Conservation (phyloP, 2,113 vertebrate genomes). For the Arothron firmamentum region DNA sequence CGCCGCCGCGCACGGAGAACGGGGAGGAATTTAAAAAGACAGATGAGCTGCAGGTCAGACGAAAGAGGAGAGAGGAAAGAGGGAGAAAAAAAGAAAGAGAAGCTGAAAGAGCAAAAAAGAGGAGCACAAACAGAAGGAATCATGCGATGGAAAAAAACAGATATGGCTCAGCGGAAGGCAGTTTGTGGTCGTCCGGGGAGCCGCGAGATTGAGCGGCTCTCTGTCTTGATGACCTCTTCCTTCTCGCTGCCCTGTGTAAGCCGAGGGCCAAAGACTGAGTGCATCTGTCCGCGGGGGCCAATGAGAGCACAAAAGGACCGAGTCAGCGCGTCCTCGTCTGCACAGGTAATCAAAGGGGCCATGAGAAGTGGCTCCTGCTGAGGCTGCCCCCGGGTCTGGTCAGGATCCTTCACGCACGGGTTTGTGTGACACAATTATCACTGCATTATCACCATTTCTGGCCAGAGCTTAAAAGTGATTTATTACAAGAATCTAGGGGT, state of each 20-base stretch:
- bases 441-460: no score
- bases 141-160: slow-evolving; percentile 18
- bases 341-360: slow-evolving; percentile 57
- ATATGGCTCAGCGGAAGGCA: slow-evolving; percentile 40
- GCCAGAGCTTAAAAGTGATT: no score
- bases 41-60: slow-evolving; percentile 28
- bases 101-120: slow-evolving; percentile 26
- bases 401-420: no score
- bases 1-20: slow-evolving; percentile 3
- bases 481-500: no score
- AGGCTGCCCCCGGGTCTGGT: slow-evolving; percentile 7
- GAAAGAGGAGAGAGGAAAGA: background rate
- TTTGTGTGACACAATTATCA: no score
- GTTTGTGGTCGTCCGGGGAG: slow-evolving; percentile 47
- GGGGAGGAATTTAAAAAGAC: slow-evolving; percentile 7
- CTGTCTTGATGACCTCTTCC: slow-evolving; percentile 53
- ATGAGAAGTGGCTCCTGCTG: slow-evolving; percentile 18
- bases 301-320: slow-evolving; percentile 53
- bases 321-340: slow-evolving; percentile 60
- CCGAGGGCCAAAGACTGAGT: slow-evolving; percentile 50
- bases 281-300: slow-evolving; percentile 54
- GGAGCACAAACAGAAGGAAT: slow-evolving; percentile 20
- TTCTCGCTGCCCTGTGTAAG: slow-evolving; percentile 29
- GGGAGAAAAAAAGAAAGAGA: slow-evolving; percentile 19
- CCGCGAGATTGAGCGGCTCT: slow-evolving; percentile 49